Evolutionary conservation across 2,888 invertebrate species (phyloP).

Genomic region (Xiphydria camelus): DNA sequence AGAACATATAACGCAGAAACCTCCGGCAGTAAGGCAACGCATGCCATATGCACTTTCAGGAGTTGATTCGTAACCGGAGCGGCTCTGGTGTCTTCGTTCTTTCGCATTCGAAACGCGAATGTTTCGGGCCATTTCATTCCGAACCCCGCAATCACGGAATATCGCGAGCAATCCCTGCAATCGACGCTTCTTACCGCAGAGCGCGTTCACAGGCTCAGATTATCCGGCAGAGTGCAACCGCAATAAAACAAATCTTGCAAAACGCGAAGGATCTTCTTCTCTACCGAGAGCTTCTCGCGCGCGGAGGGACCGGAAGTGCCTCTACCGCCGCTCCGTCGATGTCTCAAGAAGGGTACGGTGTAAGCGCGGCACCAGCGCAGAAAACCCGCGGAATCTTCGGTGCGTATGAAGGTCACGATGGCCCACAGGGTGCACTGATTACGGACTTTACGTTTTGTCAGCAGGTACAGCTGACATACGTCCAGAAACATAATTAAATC

Average conservation of each 20-base stretch:
- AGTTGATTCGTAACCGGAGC: too few species aligned
- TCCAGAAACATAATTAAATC: constrained; percentile 50
- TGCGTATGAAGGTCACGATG: constrained; percentile 45
- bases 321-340: constrained; percentile 21
- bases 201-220: neutral
- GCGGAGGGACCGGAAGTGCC: neutral
- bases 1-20: too few species aligned
- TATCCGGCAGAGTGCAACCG: constrained; percentile 36
- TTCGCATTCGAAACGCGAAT: too few species aligned
- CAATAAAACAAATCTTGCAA: constrained; percentile 44
- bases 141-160: too few species aligned
- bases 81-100: too few species aligned
- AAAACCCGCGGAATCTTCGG: constrained; percentile 40
- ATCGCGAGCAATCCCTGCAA: too few species aligned
- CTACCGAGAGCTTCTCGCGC: constrained; percentile 22
- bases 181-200: too few species aligned
- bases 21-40: too few species aligned
- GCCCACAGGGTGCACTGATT: constrained; percentile 46
- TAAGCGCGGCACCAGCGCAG: constrained; percentile 44
- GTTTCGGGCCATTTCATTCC: too few species aligned
- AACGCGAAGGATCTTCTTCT: constrained; percentile 31
- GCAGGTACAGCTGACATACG: constrained; percentile 46
- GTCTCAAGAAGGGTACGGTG: constrained; percentile 35
- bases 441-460: constrained; percentile 9
- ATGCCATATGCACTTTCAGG: too few species aligned